Percentiles rank a stretch among this genome's conserved stretches.
phyloP scores from a whole-genome alignment of 2,797 vertebrate species.

The Gobio occitaniae region DNA sequence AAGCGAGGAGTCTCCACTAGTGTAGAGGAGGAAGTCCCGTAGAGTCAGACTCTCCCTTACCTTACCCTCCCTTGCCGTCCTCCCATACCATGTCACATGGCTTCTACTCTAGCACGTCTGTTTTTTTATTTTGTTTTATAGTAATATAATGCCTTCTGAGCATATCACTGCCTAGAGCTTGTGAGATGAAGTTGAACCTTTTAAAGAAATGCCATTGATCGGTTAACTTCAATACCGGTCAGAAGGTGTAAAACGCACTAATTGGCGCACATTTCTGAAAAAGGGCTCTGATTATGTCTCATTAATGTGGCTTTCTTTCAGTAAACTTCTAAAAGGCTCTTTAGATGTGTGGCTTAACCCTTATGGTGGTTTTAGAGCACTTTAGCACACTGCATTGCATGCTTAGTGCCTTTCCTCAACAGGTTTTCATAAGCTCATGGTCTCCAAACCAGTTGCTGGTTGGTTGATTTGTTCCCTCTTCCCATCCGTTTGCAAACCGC shows the following conservation, averaged over 20 bases:
- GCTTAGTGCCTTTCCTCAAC: not conserved
- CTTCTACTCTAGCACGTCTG: slow-evolving; percentile 47
- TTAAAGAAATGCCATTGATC: slow-evolving; percentile 3
- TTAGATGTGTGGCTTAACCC: slow-evolving; percentile 53
- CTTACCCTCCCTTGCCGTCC: slow-evolving; percentile 51
- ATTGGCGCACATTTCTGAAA: slow-evolving; percentile 58
- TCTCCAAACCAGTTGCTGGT: slow-evolving; percentile 31
- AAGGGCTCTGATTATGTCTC: slow-evolving; percentile 61
- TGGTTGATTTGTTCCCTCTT: slow-evolving; percentile 41
- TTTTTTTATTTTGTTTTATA: slow-evolving; percentile 16
- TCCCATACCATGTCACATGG: slow-evolving; percentile 39
- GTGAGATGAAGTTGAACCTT: slow-evolving; percentile 16
- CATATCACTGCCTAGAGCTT: slow-evolving; percentile 28
- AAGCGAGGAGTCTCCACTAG: slow-evolving; percentile 60
- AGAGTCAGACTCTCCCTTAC: slow-evolving; percentile 60
- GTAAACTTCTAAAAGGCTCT: slow-evolving; percentile 57
- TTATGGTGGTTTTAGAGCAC: not conserved
- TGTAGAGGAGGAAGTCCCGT: slow-evolving; percentile 66
- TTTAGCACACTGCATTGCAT: not conserved
- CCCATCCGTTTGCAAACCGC: slow-evolving; percentile 61
- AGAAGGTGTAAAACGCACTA: slow-evolving; percentile 62
- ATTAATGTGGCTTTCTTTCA: slow-evolving; percentile 38
- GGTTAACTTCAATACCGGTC: slow-evolving; percentile 64
- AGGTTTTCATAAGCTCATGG: not conserved
- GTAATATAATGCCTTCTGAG: slow-evolving; percentile 63